These are phyloP conservation scores for Kryphioiulus occultus DNA, from an alignment of 2,888 invertebrate species.

Conservation along the genomic window DNA sequence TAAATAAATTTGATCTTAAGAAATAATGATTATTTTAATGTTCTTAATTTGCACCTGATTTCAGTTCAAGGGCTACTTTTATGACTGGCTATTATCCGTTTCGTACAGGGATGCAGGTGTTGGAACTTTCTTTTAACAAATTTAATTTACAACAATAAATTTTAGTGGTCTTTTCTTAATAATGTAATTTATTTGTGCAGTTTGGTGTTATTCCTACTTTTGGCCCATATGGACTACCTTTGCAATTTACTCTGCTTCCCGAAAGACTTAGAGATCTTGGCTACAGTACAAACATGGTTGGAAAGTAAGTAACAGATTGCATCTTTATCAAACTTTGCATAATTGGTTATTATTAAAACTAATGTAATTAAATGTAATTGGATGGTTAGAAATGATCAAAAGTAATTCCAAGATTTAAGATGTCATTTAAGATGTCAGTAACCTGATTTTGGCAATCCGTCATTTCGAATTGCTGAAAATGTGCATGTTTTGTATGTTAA, in stretches of 20 bases:
- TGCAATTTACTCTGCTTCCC: slow-evolving; percentile 59
- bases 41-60: slow-evolving; percentile 43
- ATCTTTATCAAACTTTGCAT: neutral
- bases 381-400: too few species aligned
- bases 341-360: neutral
- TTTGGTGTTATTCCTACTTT: slow-evolving; percentile 59
- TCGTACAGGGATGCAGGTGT: slow-evolving; percentile 61
- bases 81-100: slow-evolving; percentile 62
- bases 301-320: slow-evolving; percentile 56
- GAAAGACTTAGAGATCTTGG: slow-evolving; percentile 59
- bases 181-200: neutral
- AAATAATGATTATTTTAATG: neutral
- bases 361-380: neutral
- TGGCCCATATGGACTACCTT: slow-evolving; percentile 60
- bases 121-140: neutral
- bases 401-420: neutral
- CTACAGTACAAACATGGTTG: slow-evolving; percentile 60
- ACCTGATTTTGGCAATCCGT: neutral
- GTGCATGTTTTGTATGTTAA: neutral
- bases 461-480: neutral
- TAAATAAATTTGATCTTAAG: neutral
- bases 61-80: slow-evolving; percentile 61
- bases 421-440: neutral
- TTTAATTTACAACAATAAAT: neutral
- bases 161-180: neutral